These are phyloP conservation scores for Antitype chi DNA, from an alignment of 2,888 invertebrate species.

Conservation along the genomic window DNA sequence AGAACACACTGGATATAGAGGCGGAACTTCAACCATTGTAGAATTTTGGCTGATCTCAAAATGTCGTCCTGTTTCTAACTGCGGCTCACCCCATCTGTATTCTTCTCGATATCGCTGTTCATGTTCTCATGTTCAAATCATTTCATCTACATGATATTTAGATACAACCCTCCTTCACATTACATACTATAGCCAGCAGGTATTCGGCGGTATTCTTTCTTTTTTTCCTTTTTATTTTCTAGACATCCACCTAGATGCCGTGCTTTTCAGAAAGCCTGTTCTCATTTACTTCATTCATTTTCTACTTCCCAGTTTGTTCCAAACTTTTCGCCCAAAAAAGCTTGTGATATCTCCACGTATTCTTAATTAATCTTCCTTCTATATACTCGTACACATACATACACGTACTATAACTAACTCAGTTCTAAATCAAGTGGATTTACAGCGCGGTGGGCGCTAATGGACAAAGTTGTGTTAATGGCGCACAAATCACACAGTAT, in stretches of 20 bases:
- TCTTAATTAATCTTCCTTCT: constrained; percentile 60
- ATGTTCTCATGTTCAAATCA: too few relatives aligned
- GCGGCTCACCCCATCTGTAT: too few relatives aligned
- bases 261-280: background rate
- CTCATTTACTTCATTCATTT: background rate
- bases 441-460: constrained; percentile 70
- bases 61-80: too few relatives aligned
- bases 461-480: constrained; percentile 74
- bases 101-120: too few relatives aligned
- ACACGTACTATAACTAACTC: constrained; percentile 34
- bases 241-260: background rate
- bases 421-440: constrained; percentile 78
- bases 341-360: constrained; percentile 34
- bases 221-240: too few relatives aligned
- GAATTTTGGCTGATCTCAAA: too few relatives aligned
- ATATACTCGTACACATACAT: constrained; percentile 9
- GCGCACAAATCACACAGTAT: constrained; percentile 66
- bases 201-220: too few relatives aligned
- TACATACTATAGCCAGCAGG: background rate
- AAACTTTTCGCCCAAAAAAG: constrained; percentile 12
- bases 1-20: too few relatives aligned
- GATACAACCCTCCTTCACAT: background rate
- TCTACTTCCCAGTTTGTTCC: background rate
- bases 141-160: background rate
- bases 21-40: too few relatives aligned